Percentiles rank a stretch among this genome's conserved stretches.
Conservation (phyloP, 2,888 invertebrate genomes). For the Lysandra coridon region DNA sequence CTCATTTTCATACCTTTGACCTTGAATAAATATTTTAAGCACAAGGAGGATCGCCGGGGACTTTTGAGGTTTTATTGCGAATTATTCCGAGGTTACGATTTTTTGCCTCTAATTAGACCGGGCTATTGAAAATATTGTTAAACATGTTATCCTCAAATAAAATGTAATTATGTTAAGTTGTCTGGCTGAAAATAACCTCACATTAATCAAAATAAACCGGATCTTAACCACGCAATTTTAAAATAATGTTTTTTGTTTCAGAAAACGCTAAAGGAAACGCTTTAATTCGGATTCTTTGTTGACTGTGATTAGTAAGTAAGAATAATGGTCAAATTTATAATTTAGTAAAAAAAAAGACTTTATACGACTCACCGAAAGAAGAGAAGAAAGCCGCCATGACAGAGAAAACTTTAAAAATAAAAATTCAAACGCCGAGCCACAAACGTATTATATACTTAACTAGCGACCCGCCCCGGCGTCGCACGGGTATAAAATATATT, state of each 20-base stretch:
- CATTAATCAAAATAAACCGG: background rate
- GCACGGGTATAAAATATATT: no score
- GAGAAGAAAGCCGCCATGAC: conserved; percentile 1
- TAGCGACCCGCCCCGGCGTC: no score
- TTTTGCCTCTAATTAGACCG: no score
- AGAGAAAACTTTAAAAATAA: background rate
- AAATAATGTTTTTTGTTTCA: conserved; percentile 12
- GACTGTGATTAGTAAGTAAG: conserved; percentile 5
- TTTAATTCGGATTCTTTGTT: background rate
- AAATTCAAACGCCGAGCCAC: background rate
- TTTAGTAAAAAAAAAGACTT: background rate
- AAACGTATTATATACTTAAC: background rate
- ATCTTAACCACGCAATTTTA: background rate
- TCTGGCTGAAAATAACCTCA: background rate
- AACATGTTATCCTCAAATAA: background rate
- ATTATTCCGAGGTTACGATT: no score
- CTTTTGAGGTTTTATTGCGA: no score
- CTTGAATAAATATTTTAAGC: no score
- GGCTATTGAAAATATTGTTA: background rate
- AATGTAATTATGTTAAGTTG: background rate
- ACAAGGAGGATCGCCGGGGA: no score
- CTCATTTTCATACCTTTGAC: no score
- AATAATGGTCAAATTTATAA: background rate
- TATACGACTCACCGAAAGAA: background rate
- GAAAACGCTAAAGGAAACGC: conserved; percentile 13